Base-by-base conservation (phyloP, 2,888 invertebrate species). In the Epinotia demarniana region DNA sequence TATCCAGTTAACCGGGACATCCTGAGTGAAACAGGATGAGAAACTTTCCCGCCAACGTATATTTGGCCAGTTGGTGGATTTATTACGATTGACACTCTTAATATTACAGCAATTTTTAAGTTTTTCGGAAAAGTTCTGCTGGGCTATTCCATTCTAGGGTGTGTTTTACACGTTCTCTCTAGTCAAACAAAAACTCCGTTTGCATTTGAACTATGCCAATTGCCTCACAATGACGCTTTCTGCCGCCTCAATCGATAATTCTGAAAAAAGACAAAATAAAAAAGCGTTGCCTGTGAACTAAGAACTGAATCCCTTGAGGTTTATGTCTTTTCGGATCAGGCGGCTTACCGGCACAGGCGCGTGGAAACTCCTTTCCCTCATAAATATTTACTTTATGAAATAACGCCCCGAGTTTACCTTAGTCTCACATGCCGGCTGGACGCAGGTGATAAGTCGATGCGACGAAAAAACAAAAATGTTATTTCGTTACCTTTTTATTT, bases 331-430 rank as follows among this genome's bases (percentile, higher is more conserved):
- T 91, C 87, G 92, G 93, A 93, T 93, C 92, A 91, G 86, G 83
- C 86, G 90, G 92, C 92, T 92, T 92, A 92, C 89, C 82, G 85
- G 83, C 88, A 89, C 89, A 91, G 89, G 90, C 87, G 86, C 85
- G 88, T 83, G 85, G 86, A 86, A 87, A 91, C 90, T 90, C 90
- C 90, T 89, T 89, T 88, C 85, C 85, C 90, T 93, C 92, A 93
- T 93, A 94, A 93, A 94, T 94, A 94, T 94, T 93, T 94, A 93
- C 93, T 90, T 91, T 92, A 93, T 91, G 91, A 93, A 93, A 93
- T 92, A 92, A 92, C 90, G 88, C 88, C 87, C 86, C 80, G 81
- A 88, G 90, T 88, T 88, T 84, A 85, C 88, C 91, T 91, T 86
- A 90, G 88, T 85, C 84, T 85, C 83, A 89, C 87, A 87, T 84